Base-by-base conservation (phyloP, 2,113 vertebrate genomes). In the Sturnus vulgaris region DNA sequence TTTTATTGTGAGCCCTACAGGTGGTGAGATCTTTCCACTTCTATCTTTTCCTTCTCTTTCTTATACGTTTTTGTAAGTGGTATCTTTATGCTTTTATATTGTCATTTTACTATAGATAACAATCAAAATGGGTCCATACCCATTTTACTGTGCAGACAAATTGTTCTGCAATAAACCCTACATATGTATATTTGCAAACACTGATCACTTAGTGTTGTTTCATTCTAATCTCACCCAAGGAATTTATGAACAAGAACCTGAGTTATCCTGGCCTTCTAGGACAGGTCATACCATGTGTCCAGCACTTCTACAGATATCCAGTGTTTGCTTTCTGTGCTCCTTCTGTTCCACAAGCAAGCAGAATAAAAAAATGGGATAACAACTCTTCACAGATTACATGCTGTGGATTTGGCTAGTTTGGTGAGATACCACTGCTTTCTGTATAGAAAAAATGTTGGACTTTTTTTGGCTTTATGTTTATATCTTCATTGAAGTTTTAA, bases 241-340 rank as follows among this genome's bases (percentile, higher is more conserved):
- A 20, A 63, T n/a, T 63, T 71, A 56, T 49, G 6, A 47, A 27
- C 53, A 52, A 63, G 57, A 56, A 49, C 40, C 13, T 71, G 40
- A 16, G 35, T 63, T 63, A 49, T 47, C 49, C 25, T 63, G 11
- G 42, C 65, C 6, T 64, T 49, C 35, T 56, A 47, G 35, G 16
- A 14, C 3, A 1, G 40, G 24, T 63, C 5, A n/a, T 8, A 61
- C 9, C 20, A 55, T 0, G 0, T 18, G 59, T n/a, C 40, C 63
- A 80, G 15, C 22, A 39, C 46, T 88, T 71, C 55, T 47, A 37
- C 6, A 93, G 49, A 33, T 31, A 53, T 5, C 9, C n/a, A 22
- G 4, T 13, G 25, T 46, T 66, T 77, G 11, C 4, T 16, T 47
- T 84, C 75, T 8, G 14, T 12, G 28, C 22, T 49, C 19, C 31